These are phyloP conservation scores for Callionymus lyra DNA, from an alignment of 2,113 vertebrate genomes.

Conservation along the genomic window DNA sequence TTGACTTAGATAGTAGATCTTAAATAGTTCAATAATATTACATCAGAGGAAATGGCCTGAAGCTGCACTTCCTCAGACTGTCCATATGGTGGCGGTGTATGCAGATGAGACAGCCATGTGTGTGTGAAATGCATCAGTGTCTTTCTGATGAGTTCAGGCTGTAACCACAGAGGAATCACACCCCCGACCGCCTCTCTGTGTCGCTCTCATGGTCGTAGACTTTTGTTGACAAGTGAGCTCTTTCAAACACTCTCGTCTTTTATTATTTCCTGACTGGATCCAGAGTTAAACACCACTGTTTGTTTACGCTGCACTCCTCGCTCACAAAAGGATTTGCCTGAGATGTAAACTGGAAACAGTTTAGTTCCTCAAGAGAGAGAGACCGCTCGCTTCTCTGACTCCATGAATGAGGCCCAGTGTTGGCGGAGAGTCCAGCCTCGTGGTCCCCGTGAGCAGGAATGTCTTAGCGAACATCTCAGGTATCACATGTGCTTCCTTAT, in stretches of 20 bases:
- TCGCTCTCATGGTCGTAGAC: constrained; percentile 10
- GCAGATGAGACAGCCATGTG: constrained; percentile 44
- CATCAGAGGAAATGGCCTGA: not conserved
- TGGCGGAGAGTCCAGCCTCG: constrained; percentile 42
- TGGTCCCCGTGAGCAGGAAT: constrained; percentile 46
- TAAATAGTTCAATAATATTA: not conserved
- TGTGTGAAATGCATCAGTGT: constrained; percentile 39
- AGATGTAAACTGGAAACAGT: constrained; percentile 57
- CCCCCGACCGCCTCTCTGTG: constrained; percentile 29
- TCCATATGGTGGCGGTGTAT: constrained; percentile 67
- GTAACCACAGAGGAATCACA: constrained; percentile 50
- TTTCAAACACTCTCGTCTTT: constrained; percentile 14
- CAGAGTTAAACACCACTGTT: constrained; percentile 33
- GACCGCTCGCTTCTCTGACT: constrained; percentile 51
- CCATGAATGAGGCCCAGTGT: constrained; percentile 58
- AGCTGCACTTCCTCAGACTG: constrained; percentile 33
- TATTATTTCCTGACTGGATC: not conserved
- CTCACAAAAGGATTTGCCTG: constrained; percentile 48
- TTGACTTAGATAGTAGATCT: no score
- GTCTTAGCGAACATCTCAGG: constrained; percentile 40
- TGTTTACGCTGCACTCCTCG: constrained; percentile 50
- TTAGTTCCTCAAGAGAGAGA: constrained; percentile 33
- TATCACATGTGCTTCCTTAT: constrained; percentile 20
- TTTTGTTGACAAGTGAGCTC: constrained; percentile 5
- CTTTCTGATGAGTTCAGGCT: constrained; percentile 40